Evolutionary conservation across 1,140 invertebrate genomes (phyloP).

Genomic region (Proctacanthus coquilletti): DNA sequence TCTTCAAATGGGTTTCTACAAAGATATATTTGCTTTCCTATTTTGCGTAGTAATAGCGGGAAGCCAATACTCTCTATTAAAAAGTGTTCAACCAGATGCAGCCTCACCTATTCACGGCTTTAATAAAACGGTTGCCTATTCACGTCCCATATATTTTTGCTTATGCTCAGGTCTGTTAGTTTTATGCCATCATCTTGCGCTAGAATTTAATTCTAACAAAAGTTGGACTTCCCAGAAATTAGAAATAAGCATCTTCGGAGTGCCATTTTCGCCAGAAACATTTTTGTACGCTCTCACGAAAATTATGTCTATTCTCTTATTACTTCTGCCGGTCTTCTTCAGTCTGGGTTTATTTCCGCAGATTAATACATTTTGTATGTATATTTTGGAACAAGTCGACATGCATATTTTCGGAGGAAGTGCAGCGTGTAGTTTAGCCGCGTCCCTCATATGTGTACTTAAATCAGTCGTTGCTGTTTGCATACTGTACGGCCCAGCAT

Average conservation of each 20-base stretch:
- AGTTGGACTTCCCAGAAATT: too few species aligned
- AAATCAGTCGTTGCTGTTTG: constrained; percentile 65
- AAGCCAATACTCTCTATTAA: constrained; percentile 93
- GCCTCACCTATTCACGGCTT: constrained; percentile 96
- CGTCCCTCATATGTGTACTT: constrained; percentile 62
- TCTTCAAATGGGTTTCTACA: constrained; percentile 72
- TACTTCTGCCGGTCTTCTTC: constrained; percentile 87
- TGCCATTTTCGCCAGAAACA: constrained; percentile 51
- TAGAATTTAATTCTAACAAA: constrained; percentile 14
- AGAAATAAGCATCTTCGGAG: too few species aligned
- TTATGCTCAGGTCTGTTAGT: constrained; percentile 48
- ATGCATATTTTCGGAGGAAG: constrained; percentile 97
- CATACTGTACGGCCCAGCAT: constrained; percentile 79
- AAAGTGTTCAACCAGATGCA: constrained; percentile 97
- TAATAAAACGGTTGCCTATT: constrained; percentile 89
- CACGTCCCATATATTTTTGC: constrained; percentile 90
- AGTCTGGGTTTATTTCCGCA: constrained; percentile 90
- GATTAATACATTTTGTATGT: constrained; percentile 93
- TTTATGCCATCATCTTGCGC: constrained; percentile 21
- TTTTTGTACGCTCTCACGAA: constrained; percentile 54
- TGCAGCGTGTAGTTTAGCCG: constrained; percentile 67
- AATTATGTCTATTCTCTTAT: constrained; percentile 59
- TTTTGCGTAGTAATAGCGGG: constrained; percentile 95
- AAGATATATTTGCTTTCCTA: constrained; percentile 82
- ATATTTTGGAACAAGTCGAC: constrained; percentile 88